A percentile compares a stretch with the other conserved stretches of the same genome.
Evolutionary conservation across 2,113 vertebrate species (phyloP).

Genomic region (Hemiprocne comata): DNA sequence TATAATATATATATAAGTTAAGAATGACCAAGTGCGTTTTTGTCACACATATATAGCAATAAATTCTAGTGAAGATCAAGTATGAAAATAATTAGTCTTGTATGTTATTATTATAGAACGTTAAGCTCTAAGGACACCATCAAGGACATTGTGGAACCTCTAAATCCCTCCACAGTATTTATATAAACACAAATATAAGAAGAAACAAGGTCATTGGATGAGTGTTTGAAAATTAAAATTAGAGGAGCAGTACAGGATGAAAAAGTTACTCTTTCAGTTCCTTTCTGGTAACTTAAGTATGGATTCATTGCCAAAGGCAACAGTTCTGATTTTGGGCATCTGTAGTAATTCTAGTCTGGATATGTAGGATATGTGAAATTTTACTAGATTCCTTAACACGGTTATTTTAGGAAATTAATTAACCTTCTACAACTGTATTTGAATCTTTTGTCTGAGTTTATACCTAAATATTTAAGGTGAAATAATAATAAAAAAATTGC

Average conservation of each 20-base stretch:
- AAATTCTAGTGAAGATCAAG: background rate
- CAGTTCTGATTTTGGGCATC: background rate
- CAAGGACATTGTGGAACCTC: background rate
- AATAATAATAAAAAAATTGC: background rate
- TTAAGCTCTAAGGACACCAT: background rate
- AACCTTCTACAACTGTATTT: background rate
- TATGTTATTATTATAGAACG: background rate
- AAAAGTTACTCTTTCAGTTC: background rate
- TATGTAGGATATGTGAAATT: background rate
- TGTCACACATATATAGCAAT: background rate
- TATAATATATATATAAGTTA: background rate
- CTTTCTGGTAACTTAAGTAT: background rate
- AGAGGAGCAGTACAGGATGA: background rate
- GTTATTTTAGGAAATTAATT: background rate
- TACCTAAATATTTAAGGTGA: background rate
- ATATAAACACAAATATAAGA: background rate
- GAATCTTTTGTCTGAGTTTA: background rate
- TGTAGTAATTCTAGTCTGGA: background rate
- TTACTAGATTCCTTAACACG: background rate
- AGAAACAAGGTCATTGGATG: background rate
- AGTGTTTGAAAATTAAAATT: slow-evolving; percentile 2
- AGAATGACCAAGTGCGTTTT: background rate
- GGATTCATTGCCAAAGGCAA: background rate
- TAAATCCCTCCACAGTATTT: background rate
- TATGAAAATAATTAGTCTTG: background rate